These are phyloP conservation scores for Etheostoma cragini DNA, from an alignment of 2,113 vertebrate genomes.

Conservation along the genomic window DNA sequence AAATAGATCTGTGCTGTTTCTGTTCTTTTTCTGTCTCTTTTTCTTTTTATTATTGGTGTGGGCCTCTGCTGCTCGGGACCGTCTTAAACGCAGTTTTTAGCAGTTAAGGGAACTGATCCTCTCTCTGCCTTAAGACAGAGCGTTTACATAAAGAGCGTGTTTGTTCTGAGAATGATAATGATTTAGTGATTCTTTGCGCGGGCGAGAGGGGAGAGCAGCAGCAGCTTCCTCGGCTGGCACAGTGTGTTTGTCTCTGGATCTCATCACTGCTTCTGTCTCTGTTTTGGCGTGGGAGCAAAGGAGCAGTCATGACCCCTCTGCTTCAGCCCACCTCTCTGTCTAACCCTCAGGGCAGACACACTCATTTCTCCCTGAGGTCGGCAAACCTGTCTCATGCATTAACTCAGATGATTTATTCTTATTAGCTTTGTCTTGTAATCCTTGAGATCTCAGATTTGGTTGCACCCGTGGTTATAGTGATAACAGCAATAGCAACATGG, in stretches of 20 bases:
- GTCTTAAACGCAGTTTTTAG: conserved; percentile 15
- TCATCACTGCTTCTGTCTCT: conserved; percentile 33
- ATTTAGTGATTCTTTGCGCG: conserved; percentile 42
- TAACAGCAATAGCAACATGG: neutral
- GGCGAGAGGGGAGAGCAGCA: conserved; percentile 26
- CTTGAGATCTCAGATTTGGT: neutral
- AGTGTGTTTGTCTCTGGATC: conserved; percentile 48
- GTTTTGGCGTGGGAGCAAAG: conserved; percentile 12
- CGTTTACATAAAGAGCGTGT: conserved; percentile 62
- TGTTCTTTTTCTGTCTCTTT: conserved; percentile 17
- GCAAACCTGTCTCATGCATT: conserved; percentile 9
- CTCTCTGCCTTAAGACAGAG: conserved; percentile 37
- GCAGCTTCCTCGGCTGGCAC: conserved; percentile 37
- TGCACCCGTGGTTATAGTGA: neutral
- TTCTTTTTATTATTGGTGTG: conserved; percentile 47
- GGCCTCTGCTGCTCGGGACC: conserved; percentile 16
- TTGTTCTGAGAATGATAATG: conserved; percentile 64
- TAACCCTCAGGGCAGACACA: neutral
- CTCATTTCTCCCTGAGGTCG: conserved; percentile 14
- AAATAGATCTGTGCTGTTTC: conserved; percentile 72
- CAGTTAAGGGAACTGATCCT: conserved; percentile 23
- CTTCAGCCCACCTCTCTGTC: conserved; percentile 3
- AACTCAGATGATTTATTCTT: neutral
- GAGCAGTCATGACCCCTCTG: conserved; percentile 9
- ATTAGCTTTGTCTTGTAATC: neutral